Percentiles rank a stretch among this genome's conserved stretches.
These are phyloP conservation scores for Odontomachus brunneus DNA, from an alignment of 1,140 invertebrate genomes.

Conservation along the genomic window DNA sequence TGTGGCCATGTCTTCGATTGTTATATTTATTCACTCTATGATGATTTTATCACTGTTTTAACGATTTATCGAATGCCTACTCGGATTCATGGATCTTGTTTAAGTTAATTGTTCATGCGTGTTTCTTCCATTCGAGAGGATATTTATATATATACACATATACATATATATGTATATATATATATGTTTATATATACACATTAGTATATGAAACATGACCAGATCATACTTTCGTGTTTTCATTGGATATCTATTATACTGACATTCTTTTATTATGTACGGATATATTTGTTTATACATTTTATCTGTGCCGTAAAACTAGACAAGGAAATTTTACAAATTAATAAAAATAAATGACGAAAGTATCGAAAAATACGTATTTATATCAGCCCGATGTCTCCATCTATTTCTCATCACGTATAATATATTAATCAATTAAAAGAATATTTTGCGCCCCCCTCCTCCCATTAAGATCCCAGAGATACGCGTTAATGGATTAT, in stretches of 20 bases:
- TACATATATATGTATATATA: not conserved
- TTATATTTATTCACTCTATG: slow-evolving; percentile 79
- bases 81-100: slow-evolving; percentile 31
- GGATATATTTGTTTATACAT: slow-evolving; percentile 71
- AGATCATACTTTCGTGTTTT: slow-evolving; percentile 58
- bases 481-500: not conserved
- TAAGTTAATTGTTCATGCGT: slow-evolving; percentile 22
- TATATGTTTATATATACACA: not conserved
- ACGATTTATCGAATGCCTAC: slow-evolving; percentile 33
- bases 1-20: slow-evolving; percentile 75
- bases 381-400: not conserved
- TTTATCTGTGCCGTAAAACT: slow-evolving; percentile 73
- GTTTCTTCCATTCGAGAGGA: slow-evolving; percentile 12
- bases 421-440: not conserved
- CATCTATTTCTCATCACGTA: not conserved
- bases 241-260: slow-evolving; percentile 43
- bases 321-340: slow-evolving; percentile 71
- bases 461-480: not conserved
- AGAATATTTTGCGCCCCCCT: not conserved
- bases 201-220: not conserved
- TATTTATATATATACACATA: not conserved
- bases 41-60: slow-evolving; percentile 77
- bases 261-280: slow-evolving; percentile 66
- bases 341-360: slow-evolving; percentile 69
- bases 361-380: slow-evolving; percentile 22